A percentile compares a stretch with the other conserved stretches of the same genome.
Evolutionary conservation across 1,140 invertebrate genomes (phyloP).

Genomic region (honey bee (Apis mellifera)): DNA sequence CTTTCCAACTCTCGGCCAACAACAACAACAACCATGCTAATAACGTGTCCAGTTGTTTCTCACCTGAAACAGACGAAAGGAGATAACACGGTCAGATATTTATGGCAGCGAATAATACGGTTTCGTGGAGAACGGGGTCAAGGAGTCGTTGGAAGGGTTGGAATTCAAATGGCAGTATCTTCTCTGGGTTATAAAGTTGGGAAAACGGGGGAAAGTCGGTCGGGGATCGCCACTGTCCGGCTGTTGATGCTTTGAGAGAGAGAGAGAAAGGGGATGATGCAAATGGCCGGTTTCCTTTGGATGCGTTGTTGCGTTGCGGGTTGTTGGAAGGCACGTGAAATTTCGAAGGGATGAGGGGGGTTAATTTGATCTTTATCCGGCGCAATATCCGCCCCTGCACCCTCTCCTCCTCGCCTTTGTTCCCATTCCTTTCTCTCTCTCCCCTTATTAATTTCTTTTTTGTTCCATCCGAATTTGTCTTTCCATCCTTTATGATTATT

Average conservation of each 20-base stretch:
- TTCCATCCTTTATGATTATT: no score
- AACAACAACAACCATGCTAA: no score
- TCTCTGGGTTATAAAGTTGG: no score
- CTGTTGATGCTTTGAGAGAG: neutral
- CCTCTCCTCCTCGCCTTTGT: slow-evolving; percentile 12
- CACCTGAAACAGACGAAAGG: slow-evolving; percentile 67
- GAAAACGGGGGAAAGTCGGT: no score
- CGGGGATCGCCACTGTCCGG: no score
- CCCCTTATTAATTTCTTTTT: neutral
- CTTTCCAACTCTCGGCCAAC: neutral
- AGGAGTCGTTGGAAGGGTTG: neutral
- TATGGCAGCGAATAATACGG: no score
- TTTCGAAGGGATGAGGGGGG: slow-evolving; percentile 69
- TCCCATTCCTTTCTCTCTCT: neutral
- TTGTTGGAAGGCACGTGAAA: slow-evolving; percentile 15
- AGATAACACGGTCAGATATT: slow-evolving; percentile 23
- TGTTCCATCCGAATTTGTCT: no score
- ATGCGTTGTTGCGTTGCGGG: neutral
- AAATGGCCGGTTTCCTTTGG: neutral
- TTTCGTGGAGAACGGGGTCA: neutral
- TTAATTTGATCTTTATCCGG: slow-evolving; percentile 80
- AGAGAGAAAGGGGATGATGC: no score
- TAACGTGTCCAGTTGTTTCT: slow-evolving; percentile 44
- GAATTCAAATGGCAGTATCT: no score
- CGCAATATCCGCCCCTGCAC: slow-evolving; percentile 65